A percentile compares a stretch with the other conserved stretches of the same genome.
Conservation (phyloP, 2,888 invertebrate species). For the Rotaria socialis region DNA sequence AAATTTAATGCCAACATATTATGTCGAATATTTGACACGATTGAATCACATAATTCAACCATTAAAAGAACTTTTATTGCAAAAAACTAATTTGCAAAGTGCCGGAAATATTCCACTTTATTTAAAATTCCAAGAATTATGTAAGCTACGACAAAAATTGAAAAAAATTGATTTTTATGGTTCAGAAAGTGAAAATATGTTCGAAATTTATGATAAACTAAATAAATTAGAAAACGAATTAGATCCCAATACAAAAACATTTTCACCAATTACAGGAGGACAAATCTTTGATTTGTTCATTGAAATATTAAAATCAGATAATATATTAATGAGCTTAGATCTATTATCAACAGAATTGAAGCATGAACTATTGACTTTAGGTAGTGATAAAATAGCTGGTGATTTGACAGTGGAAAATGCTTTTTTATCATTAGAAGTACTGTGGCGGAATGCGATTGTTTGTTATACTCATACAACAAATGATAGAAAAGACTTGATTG, state of each 20-base stretch:
- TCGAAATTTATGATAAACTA: not conserved
- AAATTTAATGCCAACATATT: too few relatives aligned
- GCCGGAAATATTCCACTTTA: not conserved
- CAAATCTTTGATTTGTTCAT: too few relatives aligned
- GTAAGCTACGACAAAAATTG: not conserved
- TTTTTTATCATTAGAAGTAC: not conserved
- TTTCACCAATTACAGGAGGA: too few relatives aligned
- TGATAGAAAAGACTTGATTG: not conserved
- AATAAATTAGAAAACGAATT: not conserved
- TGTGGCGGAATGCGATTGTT: constrained; percentile 1
- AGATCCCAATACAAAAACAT: too few relatives aligned
- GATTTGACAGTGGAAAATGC: not conserved
- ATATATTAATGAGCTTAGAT: not conserved
- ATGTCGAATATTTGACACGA: not conserved
- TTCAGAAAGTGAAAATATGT: not conserved
- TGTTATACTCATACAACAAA: not conserved
- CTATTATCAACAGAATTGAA: not conserved
- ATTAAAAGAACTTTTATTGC: not conserved
- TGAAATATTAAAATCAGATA: not conserved
- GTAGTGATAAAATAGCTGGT: not conserved
- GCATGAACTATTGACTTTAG: not conserved
- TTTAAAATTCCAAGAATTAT: not conserved
- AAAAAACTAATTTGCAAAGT: too few relatives aligned
- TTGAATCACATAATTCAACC: not conserved
- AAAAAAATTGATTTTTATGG: constrained; percentile 1